A percentile compares a stretch with the other conserved stretches of the same genome.
These are phyloP conservation scores for Amblyornis subalaris DNA, from an alignment of 2,113 vertebrate genomes.

Conservation along the genomic window DNA sequence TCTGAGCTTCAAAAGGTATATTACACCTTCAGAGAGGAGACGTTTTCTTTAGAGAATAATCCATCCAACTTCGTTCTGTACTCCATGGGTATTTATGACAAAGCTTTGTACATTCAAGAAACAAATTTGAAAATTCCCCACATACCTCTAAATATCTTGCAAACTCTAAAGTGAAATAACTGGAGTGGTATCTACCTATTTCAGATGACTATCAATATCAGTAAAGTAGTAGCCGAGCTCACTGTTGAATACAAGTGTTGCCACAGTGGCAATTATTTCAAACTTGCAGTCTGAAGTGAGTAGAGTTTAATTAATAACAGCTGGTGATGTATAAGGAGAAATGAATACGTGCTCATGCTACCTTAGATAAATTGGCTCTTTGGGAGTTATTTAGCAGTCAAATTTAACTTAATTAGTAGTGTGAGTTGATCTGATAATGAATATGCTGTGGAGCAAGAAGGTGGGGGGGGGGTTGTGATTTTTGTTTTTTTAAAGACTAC, in stretches of 20 bases:
- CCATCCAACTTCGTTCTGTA: neutral
- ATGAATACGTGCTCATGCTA: neutral
- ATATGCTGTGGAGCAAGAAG: neutral
- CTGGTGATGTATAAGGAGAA: neutral
- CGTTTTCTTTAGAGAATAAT: neutral
- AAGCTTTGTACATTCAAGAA: neutral
- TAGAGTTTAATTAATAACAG: constrained; percentile 41
- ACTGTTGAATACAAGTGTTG: neutral
- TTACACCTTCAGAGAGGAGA: neutral
- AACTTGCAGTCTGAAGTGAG: neutral
- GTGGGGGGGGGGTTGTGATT: neutral
- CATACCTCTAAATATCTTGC: neutral
- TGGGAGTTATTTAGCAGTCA: neutral
- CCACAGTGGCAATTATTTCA: neutral
- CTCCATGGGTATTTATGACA: neutral
- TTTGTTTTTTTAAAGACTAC: neutral
- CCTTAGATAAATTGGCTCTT: constrained; percentile 19
- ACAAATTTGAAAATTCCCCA: neutral
- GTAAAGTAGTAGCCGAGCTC: neutral
- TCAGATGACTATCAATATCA: neutral
- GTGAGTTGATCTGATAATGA: constrained; percentile 27
- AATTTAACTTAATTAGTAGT: constrained; percentile 35
- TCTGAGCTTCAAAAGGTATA: neutral
- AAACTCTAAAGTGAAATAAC: neutral
- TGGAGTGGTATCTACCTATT: neutral